These are phyloP conservation scores for Amphiura filiformis DNA, from an alignment of 35 echinoderm and acorn worm species.

Conservation along the genomic window DNA sequence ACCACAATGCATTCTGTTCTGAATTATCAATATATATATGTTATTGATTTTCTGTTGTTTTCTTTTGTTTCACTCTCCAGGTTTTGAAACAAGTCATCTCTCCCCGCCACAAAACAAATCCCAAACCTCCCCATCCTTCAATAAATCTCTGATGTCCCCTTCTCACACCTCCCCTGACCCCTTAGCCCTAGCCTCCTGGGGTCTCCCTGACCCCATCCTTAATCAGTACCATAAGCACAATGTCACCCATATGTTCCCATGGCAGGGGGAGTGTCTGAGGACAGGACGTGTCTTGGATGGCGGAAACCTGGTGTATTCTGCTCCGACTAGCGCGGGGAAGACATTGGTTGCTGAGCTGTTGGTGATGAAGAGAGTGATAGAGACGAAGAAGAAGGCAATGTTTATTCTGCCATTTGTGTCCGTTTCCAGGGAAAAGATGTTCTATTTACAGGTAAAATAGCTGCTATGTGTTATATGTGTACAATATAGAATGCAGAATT, in stretches of 20 bases:
- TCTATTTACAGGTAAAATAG: conserved; percentile 90
- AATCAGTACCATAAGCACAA: conserved; percentile 74
- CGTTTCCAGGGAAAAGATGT: conserved; percentile 95
- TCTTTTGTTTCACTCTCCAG: too few relatives aligned
- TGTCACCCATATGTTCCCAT: conserved; percentile 90
- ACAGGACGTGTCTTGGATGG: conserved; percentile 67
- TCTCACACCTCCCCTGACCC: conserved; percentile 39
- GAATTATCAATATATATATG: too few relatives aligned
- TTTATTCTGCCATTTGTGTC: conserved; percentile 94
- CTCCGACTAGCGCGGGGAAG: conserved; percentile 97
- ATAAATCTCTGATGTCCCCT: conserved; percentile 36
- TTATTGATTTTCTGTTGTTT: too few relatives aligned
- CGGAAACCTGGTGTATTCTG: conserved; percentile 91
- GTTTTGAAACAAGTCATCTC: conserved; percentile 14
- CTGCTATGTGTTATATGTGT: too few relatives aligned
- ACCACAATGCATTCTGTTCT: too few relatives aligned
- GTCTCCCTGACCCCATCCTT: conserved; percentile 66
- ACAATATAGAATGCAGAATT: too few relatives aligned
- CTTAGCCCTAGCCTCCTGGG: conserved; percentile 83
- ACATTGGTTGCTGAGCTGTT: conserved; percentile 95
- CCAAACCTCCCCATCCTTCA: not conserved
- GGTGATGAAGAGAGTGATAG: conserved; percentile 85
- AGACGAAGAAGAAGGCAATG: conserved; percentile 94
- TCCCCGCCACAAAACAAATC: not conserved
- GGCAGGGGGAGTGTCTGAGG: conserved; percentile 89